Base-by-base conservation (phyloP, 2,113 vertebrate genomes). In the Himantopus leucocephalus region DNA sequence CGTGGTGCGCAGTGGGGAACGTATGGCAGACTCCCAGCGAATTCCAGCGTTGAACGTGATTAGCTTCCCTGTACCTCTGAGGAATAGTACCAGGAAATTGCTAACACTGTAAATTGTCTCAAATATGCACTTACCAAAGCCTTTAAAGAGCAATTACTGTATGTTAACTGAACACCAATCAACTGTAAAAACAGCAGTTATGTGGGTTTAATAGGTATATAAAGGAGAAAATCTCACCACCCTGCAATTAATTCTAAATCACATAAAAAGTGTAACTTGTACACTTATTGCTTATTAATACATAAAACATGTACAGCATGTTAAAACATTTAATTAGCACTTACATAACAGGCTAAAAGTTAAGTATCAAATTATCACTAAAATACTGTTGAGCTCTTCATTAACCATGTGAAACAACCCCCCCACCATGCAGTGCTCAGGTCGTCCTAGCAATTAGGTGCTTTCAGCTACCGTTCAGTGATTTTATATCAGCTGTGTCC, bases 101-200 rank as follows among this genome's bases (percentile, higher is more conserved):
- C 97, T 93, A 97, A 88, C 96, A 95, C 90, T 96, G 95, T 94
- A 97, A 98, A 97, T 98, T 97, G 96, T 97, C 96, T 98, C 96
- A 97, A 98, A 95, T 88, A 96, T 17, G 43, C 85, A 95, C 92
- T 96, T 92, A 92, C 90, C 74, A 92, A 76, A 96, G 88, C 90
- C 92, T 97, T 98, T 98, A 98, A 98, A 98, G 97, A 98, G 96
- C 98, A 98, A 98, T 98, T 98, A 98, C 89, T 97, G 86, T 79
- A 94, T 96, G 96, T 97, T 97, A 98, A 98, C 97, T 92, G 96
- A 98, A 96, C 96, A 97, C 97, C 96, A 97, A 97, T 98, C 97
- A 97, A 96, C 95, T 97, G 95, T 96, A 96, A 97, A 97, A 97
- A 94, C 97, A 97, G 97, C 90, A 91, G 94, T 96, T 94, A 96